Evolutionary conservation across 2,888 invertebrate genomes (phyloP), one percentile per base, ranked within the genome.

Genomic region (Neocrepidodera transversa): DNA sequence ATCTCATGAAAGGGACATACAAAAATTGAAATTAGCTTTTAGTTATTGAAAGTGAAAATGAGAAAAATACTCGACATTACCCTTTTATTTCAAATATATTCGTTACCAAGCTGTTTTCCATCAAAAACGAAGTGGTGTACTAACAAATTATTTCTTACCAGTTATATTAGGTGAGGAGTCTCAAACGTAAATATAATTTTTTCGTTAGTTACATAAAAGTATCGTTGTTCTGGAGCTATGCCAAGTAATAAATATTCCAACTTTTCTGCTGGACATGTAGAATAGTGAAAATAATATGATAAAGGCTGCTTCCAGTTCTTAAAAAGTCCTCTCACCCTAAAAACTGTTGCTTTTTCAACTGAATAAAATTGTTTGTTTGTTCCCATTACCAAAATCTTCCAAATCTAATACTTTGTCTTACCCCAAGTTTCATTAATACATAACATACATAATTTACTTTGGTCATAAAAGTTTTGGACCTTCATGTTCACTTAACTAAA

Each of bases 321-420:
- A 43, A 42, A 62, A 5, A 62, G 13, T 10, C 53, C 61, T 17
- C 57, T 32, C n/a, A 52, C 53, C 47, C 20, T 28, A 6, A 47
- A 28, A 13, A 16, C 28, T 7, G 13, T 2, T 1, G 28, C 47
- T 26, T 47, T 23, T 26, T 26, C 20, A 45, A 11, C 45, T 26
- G 11, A 13, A 26, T 28, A 14, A 3, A 10, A 28, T n/a, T n/a
- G n/a, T n/a, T 13, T 7, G 10, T 28, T 47, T 47, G 10, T 11
- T 3, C 16, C 28, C 47, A 13, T 26, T 13, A 6, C 23, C 47
- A 26, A n/a, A n/a, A n/a, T n/a, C n/a, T n/a, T n/a, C n/a, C n/a
- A n/a, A n/a, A n/a, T n/a, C n/a, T n/a, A n/a, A 28, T 18, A 36
- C 10, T 18, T 10, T n/a, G 6, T 51, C 40, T 6, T 4, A 17